Base-by-base conservation (phyloP, 2,888 invertebrate species). In the Ceriagrion tenellum region DNA sequence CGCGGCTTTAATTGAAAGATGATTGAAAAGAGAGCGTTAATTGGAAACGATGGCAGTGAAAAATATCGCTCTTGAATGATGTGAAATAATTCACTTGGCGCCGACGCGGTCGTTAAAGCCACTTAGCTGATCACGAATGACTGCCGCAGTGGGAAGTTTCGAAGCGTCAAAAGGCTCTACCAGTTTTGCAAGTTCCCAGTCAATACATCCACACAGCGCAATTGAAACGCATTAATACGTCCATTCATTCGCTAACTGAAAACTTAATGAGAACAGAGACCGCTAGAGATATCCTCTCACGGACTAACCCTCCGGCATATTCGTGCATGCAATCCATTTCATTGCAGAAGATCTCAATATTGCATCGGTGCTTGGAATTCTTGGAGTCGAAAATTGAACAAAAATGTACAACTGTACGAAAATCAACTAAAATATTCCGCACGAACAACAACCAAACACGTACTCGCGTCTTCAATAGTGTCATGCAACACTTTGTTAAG, bases 11-110 rank as follows among this genome's bases (percentile, higher is more conserved):
- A 81, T 81, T 81, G 81, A 81, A 81, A 81, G 35, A 35, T 35
- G 35, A 81, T 81, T 35, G 35, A 35, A 81, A 13, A 35, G 16
- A 81, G 35, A 13, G 81, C 81, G 35, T 81, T 81, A 81, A 81
- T 81, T 81, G 35, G 81, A 35, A 16, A 16, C 81, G 35, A 81
- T 81, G 12, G 81, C 81, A 3, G 13, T 35, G 81, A 35, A 81
- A 81, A 35, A 35, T 35, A 35, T 35, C 81, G 81, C 81, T 81
- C 81, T 30, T 16, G 81, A 35, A 81, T 20, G 69, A 69, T 69
- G 35, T 35, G 81, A 81, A 81, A 35, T 81, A 81, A 81, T 81
- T 81, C 81, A 81, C 81, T 81, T 81, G 81, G 81, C 81, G 81
- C 81, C 81, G 35, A 81, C 30, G 30, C 13, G 35, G 35, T 81